Base-by-base conservation (phyloP, 2,888 invertebrate species). In the Drosophila austrosaltans region DNA sequence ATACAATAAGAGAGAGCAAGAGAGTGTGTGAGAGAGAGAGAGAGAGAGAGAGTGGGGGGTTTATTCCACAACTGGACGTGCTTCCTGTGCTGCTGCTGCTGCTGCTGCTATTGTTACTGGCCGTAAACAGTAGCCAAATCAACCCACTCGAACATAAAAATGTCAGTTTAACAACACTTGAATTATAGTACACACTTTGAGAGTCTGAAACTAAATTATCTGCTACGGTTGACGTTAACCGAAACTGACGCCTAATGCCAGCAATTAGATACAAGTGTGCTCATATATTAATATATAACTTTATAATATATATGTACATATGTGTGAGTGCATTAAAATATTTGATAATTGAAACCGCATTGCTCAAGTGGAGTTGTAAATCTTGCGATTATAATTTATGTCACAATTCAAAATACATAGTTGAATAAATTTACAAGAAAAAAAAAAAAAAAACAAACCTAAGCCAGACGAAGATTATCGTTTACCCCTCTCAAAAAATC, bases 331-430 rank as follows among this genome's bases (percentile, higher is more conserved):
- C 66, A 77, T 66, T 65, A 72, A 73, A 73, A 70, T 65, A 70
- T 69, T 73, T 59, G 56, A 86, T 71, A 63, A 82, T 77, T 73
- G 68, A 12, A 75, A 68, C 73, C 57, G 39, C 69, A 72, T 82
- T 82, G 28, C 22, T 67, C 25, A 39, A 75, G 71, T 70, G 40
- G 12, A 44, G 59, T 59, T n/a, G 62, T 78, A 76, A 81, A 78
- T 82, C 70, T 63, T 67, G 16, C 8, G 32, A 36, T 36, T 32
- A 57, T 25, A 39, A 59, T 40, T 40, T 40, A 40, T 42, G 48
- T 48, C 48, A 48, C 48, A 48, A 48, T 25, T 22, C 48, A 25
- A 30, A 30, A 30, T 3, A 48, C 22, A 48, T 48, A 25, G 48
- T 25, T 48, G 22, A 48, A 25, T 48, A 25, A 48, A 48, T 48